A percentile compares a stretch with the other conserved stretches of the same genome.
phyloP scores from a whole-genome alignment of 2,113 vertebrate genomes.

The Anhinga rufa region DNA sequence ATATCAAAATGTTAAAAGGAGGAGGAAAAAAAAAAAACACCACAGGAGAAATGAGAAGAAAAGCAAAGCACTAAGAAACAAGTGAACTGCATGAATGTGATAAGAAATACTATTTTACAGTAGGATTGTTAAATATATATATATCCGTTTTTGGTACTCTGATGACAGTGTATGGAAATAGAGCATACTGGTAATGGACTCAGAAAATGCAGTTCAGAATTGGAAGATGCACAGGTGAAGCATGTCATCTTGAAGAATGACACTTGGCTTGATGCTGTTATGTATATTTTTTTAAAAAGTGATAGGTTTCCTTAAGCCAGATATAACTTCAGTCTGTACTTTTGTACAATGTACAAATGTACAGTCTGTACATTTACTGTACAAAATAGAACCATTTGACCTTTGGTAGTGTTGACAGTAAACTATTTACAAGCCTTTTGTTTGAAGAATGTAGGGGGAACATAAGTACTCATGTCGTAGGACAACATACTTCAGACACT shows the following conservation, averaged over 20 bases:
- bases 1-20: slow-evolving; percentile 60
- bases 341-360: too few relatives aligned
- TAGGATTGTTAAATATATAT: neutral
- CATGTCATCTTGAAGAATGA: neutral
- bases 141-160: neutral
- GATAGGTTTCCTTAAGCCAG: neutral
- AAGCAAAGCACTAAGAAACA: slow-evolving; percentile 4
- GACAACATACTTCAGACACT: neutral
- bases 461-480: neutral
- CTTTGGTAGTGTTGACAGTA: neutral
- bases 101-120: neutral
- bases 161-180: neutral
- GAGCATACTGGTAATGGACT: neutral
- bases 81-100: neutral
- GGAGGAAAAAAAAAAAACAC: neutral
- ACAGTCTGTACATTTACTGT: neutral
- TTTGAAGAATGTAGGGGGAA: neutral
- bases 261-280: neutral
- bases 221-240: neutral
- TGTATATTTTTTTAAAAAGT: neutral
- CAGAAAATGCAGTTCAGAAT: neutral
- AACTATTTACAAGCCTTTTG: neutral
- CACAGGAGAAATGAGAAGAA: slow-evolving; percentile 15
- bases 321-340: neutral
- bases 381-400: neutral